These are phyloP conservation scores for Neoaliturus tenellus DNA, from an alignment of 2,888 invertebrate species.

Conservation along the genomic window DNA sequence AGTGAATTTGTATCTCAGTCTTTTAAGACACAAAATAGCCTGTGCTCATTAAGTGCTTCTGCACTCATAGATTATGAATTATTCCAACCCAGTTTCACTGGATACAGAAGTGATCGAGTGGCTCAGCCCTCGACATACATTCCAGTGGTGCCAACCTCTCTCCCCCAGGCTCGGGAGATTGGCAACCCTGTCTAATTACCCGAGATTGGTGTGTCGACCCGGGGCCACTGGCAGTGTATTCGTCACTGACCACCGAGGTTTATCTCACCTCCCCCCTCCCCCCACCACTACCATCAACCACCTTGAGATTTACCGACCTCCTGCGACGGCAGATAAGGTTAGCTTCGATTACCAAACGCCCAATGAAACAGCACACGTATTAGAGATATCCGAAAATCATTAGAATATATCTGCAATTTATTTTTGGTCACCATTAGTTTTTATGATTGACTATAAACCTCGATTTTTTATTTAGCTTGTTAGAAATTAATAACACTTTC, in stretches of 20 bases:
- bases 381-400: neutral
- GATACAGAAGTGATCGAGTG: too few relatives aligned
- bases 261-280: neutral
- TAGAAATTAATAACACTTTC: too few relatives aligned
- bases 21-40: too few relatives aligned
- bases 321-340: neutral
- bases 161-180: conserved; percentile 4
- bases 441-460: too few relatives aligned
- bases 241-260: conserved; percentile 28
- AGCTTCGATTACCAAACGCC: neutral
- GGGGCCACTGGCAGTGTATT: conserved; percentile 31
- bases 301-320: neutral
- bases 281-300: neutral
- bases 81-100: too few relatives aligned
- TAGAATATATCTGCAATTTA: too few relatives aligned
- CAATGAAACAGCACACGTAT: neutral
- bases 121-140: too few relatives aligned
- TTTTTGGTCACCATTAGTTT: too few relatives aligned
- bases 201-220: conserved; percentile 17
- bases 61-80: too few relatives aligned
- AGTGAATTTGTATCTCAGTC: too few relatives aligned
- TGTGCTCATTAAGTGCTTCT: too few relatives aligned
- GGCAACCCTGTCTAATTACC: neutral
- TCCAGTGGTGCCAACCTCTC: neutral
- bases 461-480: too few relatives aligned